Evolutionary conservation across 2,888 invertebrate species (phyloP), one percentile per base, ranked within the genome.

Genomic region (Limulus polyphemus): DNA sequence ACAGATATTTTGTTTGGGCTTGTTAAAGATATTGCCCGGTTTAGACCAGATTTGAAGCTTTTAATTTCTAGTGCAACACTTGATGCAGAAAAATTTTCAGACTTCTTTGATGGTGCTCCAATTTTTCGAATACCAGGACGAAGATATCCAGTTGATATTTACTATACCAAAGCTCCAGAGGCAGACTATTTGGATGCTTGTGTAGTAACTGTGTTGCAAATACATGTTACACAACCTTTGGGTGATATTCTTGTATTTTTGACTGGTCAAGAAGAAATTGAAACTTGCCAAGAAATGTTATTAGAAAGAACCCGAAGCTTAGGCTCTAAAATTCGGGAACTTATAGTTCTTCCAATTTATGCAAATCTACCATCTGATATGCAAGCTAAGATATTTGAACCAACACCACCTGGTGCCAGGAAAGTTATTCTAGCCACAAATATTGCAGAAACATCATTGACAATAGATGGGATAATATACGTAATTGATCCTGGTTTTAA

Each of bases 401-500:
- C 94, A 0, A 98, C 98, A 0, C 99, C 99, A 52, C 89, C 89
- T 11, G 90, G 92, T 66, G 94, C 98, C 0, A 82, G 99, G 65
- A 99, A 99, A 81, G 83, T 71, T 57, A 88, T 99, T 11, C 78
- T 99, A 56, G 99, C 99, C 0, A 99, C 99, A 16, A 99, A 99
- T 74, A 99, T 99, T 73, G 99, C 99, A 0, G 99, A 99, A 80
- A 99, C 99, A 0, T 98, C 98, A 2, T 79, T 99, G 49, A 99
- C 99, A 0, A 99, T 99, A 70, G 98, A 99, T 75, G 98, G 98
- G 72, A 99, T 99, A 68, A 87, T 93, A 65, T 99, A 94, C 78
- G 99, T 99, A 0, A 95, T 99, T 69, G 99, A 99, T 79, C 95
- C 98, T n/a, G 99, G 99, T 0, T 99, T 97, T 79, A 92, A 93